A percentile compares a stretch with the other conserved stretches of the same genome.
Conservation (phyloP, 2,888 invertebrate species). For the Muscina levida region DNA sequence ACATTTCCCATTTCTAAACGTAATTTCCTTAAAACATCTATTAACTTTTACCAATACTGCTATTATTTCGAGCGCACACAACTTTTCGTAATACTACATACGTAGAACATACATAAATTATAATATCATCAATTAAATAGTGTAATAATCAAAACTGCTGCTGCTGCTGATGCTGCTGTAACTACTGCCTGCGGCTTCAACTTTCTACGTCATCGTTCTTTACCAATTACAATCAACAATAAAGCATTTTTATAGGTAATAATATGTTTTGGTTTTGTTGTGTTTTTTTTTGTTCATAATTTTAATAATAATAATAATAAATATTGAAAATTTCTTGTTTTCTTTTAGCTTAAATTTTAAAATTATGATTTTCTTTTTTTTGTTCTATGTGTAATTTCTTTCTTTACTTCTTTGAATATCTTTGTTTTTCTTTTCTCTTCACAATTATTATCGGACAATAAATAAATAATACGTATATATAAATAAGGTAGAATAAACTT, state of each 20-base stretch:
- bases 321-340: conserved; percentile 45
- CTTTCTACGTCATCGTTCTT: too few relatives aligned
- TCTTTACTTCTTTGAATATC: conserved; percentile 2
- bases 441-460: too few relatives aligned
- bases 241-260: conserved; percentile 47
- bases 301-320: conserved; percentile 49
- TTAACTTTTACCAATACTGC: too few relatives aligned
- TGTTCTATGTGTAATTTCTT: neutral
- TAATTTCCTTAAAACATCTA: too few relatives aligned
- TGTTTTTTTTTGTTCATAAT: conserved; percentile 30
- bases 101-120: conserved; percentile 1
- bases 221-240: conserved; percentile 55
- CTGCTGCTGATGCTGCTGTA: neutral
- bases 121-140: conserved; percentile 33
- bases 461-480: conserved; percentile 19
- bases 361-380: conserved; percentile 1
- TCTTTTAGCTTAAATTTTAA: conserved; percentile 22
- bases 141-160: conserved; percentile 27
- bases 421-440: conserved; percentile 14
- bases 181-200: too few relatives aligned
- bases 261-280: too few relatives aligned
- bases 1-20: too few relatives aligned
- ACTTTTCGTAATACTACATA: too few relatives aligned
- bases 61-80: too few relatives aligned
- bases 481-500: conserved; percentile 4